These are phyloP conservation scores for Origma solitaria DNA, from an alignment of 2,113 vertebrate genomes.

Conservation along the genomic window DNA sequence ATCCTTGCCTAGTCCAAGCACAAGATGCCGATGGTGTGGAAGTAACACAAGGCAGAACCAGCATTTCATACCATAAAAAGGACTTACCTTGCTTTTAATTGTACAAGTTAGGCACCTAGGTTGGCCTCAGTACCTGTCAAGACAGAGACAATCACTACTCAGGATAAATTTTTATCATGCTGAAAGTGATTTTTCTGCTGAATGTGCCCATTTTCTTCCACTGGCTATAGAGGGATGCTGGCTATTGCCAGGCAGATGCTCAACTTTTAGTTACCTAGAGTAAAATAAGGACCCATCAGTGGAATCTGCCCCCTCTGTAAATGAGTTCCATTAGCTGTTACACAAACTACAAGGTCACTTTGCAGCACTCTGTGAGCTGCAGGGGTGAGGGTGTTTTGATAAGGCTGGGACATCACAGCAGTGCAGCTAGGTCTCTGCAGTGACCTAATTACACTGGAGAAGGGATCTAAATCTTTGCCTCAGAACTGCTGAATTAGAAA, in stretches of 20 bases:
- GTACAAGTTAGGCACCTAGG: neutral
- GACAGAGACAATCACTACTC: neutral
- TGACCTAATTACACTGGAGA: neutral
- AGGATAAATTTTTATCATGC: neutral
- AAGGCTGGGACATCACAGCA: neutral
- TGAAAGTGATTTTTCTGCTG: neutral
- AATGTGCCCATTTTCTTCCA: neutral
- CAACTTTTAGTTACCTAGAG: neutral
- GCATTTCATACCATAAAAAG: neutral
- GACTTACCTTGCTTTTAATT: neutral
- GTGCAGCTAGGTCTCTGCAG: neutral
- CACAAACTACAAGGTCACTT: neutral
- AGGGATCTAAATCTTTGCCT: slow-evolving; percentile 1
- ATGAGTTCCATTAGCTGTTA: neutral
- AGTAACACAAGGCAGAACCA: neutral
- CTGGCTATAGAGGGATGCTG: neutral
- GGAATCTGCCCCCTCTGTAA: neutral
- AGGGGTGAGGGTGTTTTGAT: neutral
- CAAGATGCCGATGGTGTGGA: neutral
- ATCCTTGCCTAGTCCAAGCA: neutral
- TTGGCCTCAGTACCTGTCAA: neutral
- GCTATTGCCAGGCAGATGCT: neutral
- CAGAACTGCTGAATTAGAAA: neutral
- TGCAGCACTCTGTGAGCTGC: neutral
- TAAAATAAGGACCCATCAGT: neutral